Percentiles rank a stretch among this genome's conserved stretches.
These are phyloP conservation scores for Chrysomela aeneicollis DNA, from an alignment of 2,888 invertebrate genomes.

Conservation along the genomic window DNA sequence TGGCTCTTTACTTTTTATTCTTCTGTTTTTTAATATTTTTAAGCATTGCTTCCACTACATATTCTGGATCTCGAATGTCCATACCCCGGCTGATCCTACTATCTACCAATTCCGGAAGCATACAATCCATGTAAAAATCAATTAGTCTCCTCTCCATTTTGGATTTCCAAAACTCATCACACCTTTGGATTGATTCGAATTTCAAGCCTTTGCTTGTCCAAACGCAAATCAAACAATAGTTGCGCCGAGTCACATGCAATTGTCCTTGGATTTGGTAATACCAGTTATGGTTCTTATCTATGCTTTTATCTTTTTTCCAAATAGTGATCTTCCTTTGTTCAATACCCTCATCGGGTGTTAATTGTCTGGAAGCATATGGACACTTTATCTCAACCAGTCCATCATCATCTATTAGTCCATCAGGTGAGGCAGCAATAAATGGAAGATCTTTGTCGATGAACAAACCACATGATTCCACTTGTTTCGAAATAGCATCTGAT, in stretches of 20 bases:
- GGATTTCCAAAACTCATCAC: conserved; percentile 40
- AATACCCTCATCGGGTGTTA: conserved; percentile 40
- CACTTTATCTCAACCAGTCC: conserved; percentile 47
- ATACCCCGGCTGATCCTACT: not conserved
- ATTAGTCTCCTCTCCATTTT: conserved; percentile 44
- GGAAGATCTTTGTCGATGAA: conserved; percentile 42
- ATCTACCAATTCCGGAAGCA: conserved; percentile 34
- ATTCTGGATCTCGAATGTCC: not conserved
- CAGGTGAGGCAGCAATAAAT: conserved; percentile 46
- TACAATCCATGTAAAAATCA: conserved; percentile 44
- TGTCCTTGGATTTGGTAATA: conserved; percentile 50
- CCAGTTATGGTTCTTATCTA: conserved; percentile 43
- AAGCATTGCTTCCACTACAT: no score
- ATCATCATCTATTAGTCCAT: conserved; percentile 42
- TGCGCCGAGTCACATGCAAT: conserved; percentile 40
- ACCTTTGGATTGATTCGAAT: conserved; percentile 40
- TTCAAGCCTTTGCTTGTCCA: conserved; percentile 45
- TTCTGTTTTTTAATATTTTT: no score
- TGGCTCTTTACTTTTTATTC: no score
- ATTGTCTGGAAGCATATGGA: conserved; percentile 43
- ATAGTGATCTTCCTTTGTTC: conserved; percentile 34
- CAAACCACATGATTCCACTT: conserved; percentile 41
- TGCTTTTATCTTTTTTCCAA: conserved; percentile 29
- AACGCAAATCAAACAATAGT: conserved; percentile 44
- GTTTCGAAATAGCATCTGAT: conserved; percentile 31